Conservation (phyloP, 2,113 vertebrate species). For the Misgurnus mizolepis region DNA sequence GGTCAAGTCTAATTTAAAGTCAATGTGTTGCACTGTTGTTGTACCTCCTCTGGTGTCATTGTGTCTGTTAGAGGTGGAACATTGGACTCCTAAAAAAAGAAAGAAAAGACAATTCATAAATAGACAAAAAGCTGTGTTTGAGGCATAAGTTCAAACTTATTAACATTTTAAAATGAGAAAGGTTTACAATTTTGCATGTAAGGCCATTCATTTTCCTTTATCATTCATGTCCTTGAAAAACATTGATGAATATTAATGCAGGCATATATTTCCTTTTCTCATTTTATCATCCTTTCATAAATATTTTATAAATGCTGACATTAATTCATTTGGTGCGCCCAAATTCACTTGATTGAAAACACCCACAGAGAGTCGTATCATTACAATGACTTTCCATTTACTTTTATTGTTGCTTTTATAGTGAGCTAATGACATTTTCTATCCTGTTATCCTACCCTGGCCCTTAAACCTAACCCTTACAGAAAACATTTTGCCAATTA, state of each 20-base stretch:
- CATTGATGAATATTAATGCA: slow-evolving; percentile 34
- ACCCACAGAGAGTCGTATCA: background rate
- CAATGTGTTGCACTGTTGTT: too few species aligned
- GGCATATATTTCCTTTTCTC: background rate
- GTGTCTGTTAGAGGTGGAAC: slow-evolving; percentile 75
- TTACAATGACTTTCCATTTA: too few species aligned
- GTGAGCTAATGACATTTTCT: too few species aligned
- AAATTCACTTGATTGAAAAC: slow-evolving; percentile 1
- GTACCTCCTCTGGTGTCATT: slow-evolving; percentile 89
- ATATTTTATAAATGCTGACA: slow-evolving; percentile 18
- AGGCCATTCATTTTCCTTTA: background rate
- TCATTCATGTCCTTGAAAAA: slow-evolving; percentile 23
- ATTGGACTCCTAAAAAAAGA: slow-evolving; percentile 63
- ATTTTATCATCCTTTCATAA: slow-evolving; percentile 4
- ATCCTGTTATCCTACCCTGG: too few species aligned
- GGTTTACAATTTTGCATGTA: background rate
- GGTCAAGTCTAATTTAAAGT: too few species aligned
- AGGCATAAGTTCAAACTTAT: background rate
- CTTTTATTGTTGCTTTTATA: too few species aligned
- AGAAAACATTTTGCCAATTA: too few species aligned
- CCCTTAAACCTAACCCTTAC: too few species aligned
- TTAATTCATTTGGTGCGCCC: background rate
- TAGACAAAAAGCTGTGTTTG: background rate
- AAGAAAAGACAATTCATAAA: slow-evolving; percentile 15
- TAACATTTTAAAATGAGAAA: background rate